These are phyloP conservation scores for Barypeithes pellucidus DNA, from an alignment of 2,888 invertebrate species.

Conservation along the genomic window DNA sequence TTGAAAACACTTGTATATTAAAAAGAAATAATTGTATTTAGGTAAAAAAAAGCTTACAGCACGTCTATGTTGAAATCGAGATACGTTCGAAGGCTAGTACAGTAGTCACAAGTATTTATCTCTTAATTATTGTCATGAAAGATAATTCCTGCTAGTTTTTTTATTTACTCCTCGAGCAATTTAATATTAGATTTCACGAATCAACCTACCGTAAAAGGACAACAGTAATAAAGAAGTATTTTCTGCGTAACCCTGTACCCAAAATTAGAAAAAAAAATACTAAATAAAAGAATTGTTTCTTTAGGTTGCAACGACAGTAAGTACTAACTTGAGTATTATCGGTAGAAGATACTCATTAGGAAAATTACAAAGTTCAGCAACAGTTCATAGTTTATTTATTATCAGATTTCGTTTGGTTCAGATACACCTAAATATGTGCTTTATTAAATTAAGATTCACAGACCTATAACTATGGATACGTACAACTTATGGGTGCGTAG, in stretches of 20 bases:
- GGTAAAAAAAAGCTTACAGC: neutral
- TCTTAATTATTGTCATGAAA: neutral
- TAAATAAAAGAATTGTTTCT: neutral
- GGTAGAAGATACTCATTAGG: no score
- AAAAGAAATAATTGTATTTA: no score
- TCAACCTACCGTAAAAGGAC: conserved; percentile 6
- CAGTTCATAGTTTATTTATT: no score
- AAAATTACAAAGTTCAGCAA: no score
- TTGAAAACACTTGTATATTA: no score
- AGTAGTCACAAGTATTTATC: neutral
- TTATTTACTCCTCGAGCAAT: neutral
- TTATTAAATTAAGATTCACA: no score
- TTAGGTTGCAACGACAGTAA: no score
- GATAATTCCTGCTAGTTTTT: neutral
- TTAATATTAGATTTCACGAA: conserved; percentile 10
- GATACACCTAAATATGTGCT: no score
- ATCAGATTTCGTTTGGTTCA: no score
- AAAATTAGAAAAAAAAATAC: neutral
- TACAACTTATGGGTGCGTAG: no score
- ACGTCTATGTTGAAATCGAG: neutral
- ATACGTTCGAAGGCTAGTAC: neutral
- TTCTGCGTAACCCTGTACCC: neutral
- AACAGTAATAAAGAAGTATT: neutral
- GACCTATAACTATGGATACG: no score
- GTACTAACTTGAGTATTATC: no score